A percentile compares a stretch with the other conserved stretches of the same genome.
Evolutionary conservation across 2,888 invertebrate species (phyloP).

Genomic region (Drosophila phalerata): DNA sequence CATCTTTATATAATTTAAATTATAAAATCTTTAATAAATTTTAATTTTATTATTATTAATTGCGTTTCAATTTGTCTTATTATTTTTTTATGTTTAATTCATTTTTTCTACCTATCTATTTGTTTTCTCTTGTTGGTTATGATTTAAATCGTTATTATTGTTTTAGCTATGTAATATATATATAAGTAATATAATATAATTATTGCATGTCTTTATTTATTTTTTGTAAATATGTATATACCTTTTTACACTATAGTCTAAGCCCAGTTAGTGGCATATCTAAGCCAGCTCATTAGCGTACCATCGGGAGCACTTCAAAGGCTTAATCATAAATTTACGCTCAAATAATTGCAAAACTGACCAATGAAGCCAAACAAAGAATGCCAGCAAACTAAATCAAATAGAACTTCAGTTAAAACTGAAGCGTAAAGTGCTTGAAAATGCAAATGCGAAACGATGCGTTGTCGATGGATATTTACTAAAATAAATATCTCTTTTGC

Average conservation of each 20-base stretch:
- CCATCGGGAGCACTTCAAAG: conserved; percentile 40
- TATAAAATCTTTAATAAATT: too few species aligned
- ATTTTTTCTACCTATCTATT: too few species aligned
- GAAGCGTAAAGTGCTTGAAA: conserved; percentile 67
- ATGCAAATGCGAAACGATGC: conserved; percentile 31
- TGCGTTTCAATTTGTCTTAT: too few species aligned
- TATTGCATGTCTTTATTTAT: too few species aligned
- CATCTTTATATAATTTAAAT: too few species aligned
- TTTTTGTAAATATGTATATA: too few species aligned
- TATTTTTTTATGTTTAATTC: too few species aligned
- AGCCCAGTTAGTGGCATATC: conserved; percentile 8
- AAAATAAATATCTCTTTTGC: conserved; percentile 73
- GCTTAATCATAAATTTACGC: conserved; percentile 61
- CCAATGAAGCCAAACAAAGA: conserved; percentile 60
- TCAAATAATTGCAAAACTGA: conserved; percentile 68
- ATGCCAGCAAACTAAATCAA: conserved; percentile 61
- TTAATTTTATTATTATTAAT: too few species aligned
- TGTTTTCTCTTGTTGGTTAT: too few species aligned
- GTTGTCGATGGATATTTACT: conserved; percentile 57
- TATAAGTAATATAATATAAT: too few species aligned
- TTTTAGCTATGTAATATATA: background rate
- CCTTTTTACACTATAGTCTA: too few species aligned
- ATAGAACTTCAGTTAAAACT: conserved; percentile 69
- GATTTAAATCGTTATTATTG: background rate
- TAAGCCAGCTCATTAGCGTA: conserved; percentile 2